Conservation (phyloP, 1,140 invertebrate species). For the Trachymyrmex septentrionalis region DNA sequence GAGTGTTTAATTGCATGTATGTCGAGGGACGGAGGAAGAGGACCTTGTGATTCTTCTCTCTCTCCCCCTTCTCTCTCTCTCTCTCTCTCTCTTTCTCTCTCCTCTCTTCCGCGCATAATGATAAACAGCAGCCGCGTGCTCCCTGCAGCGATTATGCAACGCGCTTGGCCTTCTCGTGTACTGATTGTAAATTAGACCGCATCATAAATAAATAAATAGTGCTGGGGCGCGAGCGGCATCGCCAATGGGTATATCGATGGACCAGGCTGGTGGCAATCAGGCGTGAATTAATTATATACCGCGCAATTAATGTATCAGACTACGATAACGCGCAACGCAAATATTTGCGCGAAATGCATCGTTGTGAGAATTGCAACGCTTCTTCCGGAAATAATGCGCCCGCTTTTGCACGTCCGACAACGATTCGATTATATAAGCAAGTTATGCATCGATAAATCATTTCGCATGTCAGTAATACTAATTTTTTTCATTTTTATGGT, state of each 20-base stretch:
- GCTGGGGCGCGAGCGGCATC: slow-evolving; percentile 60
- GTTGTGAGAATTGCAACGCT: not conserved
- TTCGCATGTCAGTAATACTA: not conserved
- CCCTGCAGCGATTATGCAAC: slow-evolving; percentile 78
- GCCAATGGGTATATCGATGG: not conserved
- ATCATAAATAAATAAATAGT: slow-evolving; percentile 84
- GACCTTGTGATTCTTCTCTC: slow-evolving; percentile 60
- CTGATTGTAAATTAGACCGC: slow-evolving; percentile 82
- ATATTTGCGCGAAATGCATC: slow-evolving; percentile 46
- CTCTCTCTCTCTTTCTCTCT: slow-evolving; percentile 54
- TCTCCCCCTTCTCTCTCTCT: slow-evolving; percentile 25
- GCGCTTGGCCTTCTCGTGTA: slow-evolving; percentile 77
- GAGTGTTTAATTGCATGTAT: slow-evolving; percentile 68
- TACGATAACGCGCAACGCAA: slow-evolving; percentile 52
- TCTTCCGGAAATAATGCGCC: slow-evolving; percentile 48
- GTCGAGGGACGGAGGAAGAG: slow-evolving; percentile 44
- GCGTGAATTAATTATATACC: slow-evolving; percentile 59
- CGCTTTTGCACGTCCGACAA: not conserved
- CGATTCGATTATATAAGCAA: not conserved
- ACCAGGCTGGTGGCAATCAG: not conserved
- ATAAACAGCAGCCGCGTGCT: slow-evolving; percentile 78
- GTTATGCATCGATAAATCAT: slow-evolving; percentile 28
- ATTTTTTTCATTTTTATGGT: not conserved
- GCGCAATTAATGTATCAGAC: slow-evolving; percentile 52
- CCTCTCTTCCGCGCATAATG: slow-evolving; percentile 74